Evolutionary conservation across 2,888 invertebrate genomes (phyloP).

Genomic region (Macrosiphum euphorbiae): DNA sequence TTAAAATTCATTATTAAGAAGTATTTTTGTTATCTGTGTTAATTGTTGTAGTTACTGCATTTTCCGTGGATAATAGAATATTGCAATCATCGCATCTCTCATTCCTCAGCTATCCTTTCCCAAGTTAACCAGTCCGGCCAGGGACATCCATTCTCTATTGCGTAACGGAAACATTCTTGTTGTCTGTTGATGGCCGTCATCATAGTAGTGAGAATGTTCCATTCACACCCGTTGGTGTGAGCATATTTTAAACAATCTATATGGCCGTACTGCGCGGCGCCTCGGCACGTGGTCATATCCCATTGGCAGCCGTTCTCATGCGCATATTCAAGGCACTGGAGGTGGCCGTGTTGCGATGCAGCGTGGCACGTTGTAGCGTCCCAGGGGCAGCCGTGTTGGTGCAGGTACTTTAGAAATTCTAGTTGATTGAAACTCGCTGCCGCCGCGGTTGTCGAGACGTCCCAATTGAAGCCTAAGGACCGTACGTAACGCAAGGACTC

Average conservation of each 20-base stretch:
- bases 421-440: neutral
- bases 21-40: too few species aligned
- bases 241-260: neutral
- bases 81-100: too few species aligned
- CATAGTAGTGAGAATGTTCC: neutral
- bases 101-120: too few species aligned
- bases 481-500: neutral
- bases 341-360: neutral
- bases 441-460: neutral
- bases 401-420: neutral
- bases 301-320: neutral
- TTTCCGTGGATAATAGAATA: too few species aligned
- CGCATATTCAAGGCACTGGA: neutral
- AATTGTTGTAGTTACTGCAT: too few species aligned
- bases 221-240: neutral
- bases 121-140: too few species aligned
- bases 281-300: neutral
- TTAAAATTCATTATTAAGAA: too few species aligned
- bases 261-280: neutral
- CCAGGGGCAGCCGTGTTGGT: neutral
- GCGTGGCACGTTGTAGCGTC: fast-evolving
- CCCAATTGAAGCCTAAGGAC: neutral
- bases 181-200: too few species aligned
- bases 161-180: too few species aligned
- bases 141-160: too few species aligned